Evolutionary conservation across 2,797 vertebrate genomes (phyloP).

Genomic region (Squalus acanthias): DNA sequence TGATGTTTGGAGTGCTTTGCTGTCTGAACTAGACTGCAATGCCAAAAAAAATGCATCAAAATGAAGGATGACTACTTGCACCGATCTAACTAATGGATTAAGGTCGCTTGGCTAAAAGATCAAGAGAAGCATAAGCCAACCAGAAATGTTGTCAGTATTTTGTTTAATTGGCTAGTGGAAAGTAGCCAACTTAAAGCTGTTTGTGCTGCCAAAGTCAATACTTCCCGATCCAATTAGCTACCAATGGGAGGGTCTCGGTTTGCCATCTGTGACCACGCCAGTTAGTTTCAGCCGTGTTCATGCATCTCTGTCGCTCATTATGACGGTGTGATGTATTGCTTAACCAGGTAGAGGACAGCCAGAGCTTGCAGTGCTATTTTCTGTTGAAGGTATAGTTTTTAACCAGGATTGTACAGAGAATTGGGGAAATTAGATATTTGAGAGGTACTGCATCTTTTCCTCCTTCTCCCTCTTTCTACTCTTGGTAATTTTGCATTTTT

Average conservation of each 20-base stretch:
- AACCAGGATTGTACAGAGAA: background rate
- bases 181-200: conserved; percentile 3
- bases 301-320: conserved; percentile 24
- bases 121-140: conserved; percentile 28
- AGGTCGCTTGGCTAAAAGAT: conserved; percentile 25
- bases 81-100: conserved; percentile 32
- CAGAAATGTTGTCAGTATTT: conserved; percentile 31
- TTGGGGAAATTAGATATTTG: background rate
- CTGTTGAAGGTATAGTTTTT: background rate
- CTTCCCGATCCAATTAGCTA: conserved; percentile 35
- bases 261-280: conserved; percentile 34
- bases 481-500: too few relatives aligned
- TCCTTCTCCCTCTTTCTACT: background rate
- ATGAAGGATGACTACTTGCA: conserved; percentile 32
- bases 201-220: conserved; percentile 35
- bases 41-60: conserved; percentile 21
- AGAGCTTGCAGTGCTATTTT: too few relatives aligned
- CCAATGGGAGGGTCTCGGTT: conserved; percentile 33
- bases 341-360: background rate
- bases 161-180: conserved; percentile 35
- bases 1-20: conserved; percentile 7
- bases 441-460: background rate
- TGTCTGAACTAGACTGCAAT: background rate
- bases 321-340: conserved; percentile 12
- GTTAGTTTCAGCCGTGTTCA: conserved; percentile 14